A percentile compares a stretch with the other conserved stretches of the same genome.
phyloP scores from a whole-genome alignment of 2,113 vertebrate genomes.

The Microcebus ravelobensis region DNA sequence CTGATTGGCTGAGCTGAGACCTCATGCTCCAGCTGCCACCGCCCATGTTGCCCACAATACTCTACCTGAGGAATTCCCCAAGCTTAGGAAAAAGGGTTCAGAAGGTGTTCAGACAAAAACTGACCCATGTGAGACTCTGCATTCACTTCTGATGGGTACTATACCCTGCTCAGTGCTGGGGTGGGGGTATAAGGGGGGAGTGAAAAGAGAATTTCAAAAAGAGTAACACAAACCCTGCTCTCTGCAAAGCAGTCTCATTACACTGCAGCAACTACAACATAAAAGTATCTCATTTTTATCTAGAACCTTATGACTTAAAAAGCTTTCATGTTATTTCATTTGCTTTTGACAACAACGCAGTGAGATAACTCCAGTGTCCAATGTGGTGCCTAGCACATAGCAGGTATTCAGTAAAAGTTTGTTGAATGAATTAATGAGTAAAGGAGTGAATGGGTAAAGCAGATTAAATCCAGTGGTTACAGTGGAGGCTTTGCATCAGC shows the following conservation, averaged over 20 bases:
- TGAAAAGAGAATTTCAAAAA: not conserved
- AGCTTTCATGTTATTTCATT: not conserved
- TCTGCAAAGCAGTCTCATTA: not conserved
- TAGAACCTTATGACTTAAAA: not conserved
- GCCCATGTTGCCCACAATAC: not conserved
- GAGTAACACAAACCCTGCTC: not conserved
- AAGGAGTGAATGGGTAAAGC: not conserved
- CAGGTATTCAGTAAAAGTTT: not conserved
- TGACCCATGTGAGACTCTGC: not conserved
- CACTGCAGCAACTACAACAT: too few relatives aligned
- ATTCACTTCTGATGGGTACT: not conserved
- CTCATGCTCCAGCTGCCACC: not conserved
- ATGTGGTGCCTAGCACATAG: not conserved
- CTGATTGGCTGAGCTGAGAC: not conserved
- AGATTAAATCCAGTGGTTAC: not conserved
- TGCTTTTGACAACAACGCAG: not conserved
- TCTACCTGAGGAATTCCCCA: not conserved
- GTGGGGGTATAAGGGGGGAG: rapidly evolving
- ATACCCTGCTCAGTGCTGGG: not conserved
- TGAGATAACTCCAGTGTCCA: not conserved
- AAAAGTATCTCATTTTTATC: not conserved
- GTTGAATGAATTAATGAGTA: not conserved
- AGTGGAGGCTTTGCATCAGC: not conserved
- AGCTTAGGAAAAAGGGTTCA: not conserved
- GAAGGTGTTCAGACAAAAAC: not conserved